These are phyloP conservation scores for Apaloderma vittatum DNA, from an alignment of 2,113 vertebrate genomes.

Conservation along the genomic window DNA sequence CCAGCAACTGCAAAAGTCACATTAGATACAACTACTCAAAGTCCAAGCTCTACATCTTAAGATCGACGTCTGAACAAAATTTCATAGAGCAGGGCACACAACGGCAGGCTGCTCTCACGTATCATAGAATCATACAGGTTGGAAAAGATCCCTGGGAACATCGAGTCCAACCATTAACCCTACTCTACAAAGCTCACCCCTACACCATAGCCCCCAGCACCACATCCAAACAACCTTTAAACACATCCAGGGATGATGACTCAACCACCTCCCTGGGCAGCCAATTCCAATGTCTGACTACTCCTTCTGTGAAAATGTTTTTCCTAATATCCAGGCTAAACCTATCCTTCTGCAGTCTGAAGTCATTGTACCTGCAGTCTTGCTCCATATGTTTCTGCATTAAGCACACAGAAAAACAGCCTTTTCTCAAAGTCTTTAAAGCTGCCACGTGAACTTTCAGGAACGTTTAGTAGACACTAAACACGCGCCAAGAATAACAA, in stretches of 20 bases:
- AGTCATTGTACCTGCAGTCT: neutral
- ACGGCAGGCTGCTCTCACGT: neutral
- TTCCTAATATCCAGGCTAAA: too few species aligned
- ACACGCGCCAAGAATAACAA: neutral
- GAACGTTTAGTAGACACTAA: neutral
- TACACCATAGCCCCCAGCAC: too few species aligned
- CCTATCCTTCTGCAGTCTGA: too few species aligned
- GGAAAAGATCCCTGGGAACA: too few species aligned
- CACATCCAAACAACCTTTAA: too few species aligned
- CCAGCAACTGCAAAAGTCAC: neutral
- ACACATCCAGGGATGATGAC: too few species aligned
- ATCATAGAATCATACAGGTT: too few species aligned
- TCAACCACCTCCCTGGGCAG: too few species aligned
- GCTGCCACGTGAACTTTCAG: neutral
- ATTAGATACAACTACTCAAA: neutral
- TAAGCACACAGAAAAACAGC: neutral
- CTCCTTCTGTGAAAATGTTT: too few species aligned
- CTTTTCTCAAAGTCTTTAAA: neutral
- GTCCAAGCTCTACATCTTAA: neutral
- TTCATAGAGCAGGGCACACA: fast-evolving
- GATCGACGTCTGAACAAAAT: neutral
- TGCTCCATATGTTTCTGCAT: neutral
- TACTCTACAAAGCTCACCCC: too few species aligned
- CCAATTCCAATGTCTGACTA: too few species aligned
- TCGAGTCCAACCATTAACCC: too few species aligned